These are phyloP conservation scores for Brachirus orientalis DNA, from an alignment of 2,113 vertebrate species.

Conservation along the genomic window DNA sequence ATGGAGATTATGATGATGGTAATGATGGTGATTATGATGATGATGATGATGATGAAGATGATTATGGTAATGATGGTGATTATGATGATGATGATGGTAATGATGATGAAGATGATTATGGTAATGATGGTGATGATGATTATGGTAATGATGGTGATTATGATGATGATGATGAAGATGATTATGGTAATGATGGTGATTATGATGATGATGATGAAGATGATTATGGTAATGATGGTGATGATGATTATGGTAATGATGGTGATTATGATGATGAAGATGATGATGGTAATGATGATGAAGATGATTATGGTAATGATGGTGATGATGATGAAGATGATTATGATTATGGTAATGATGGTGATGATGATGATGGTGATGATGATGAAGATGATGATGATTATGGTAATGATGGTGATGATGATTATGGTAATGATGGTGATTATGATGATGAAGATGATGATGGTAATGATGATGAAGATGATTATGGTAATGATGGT, in stretches of 20 bases:
- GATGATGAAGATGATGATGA: constrained; percentile 28
- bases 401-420: constrained; percentile 16
- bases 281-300: constrained; percentile 23
- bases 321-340: constrained; percentile 19
- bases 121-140: constrained; percentile 9
- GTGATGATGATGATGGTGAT: too few species aligned
- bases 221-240: constrained; percentile 18
- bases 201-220: constrained; percentile 24
- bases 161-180: constrained; percentile 28
- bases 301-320: constrained; percentile 14
- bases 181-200: too few species aligned
- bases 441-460: constrained; percentile 27
- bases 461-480: constrained; percentile 20
- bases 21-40: constrained; percentile 26
- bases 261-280: constrained; percentile 23
- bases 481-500: constrained; percentile 9
- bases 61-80: constrained; percentile 19
- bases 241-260: constrained; percentile 14
- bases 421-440: constrained; percentile 10
- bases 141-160: too few species aligned
- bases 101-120: constrained; percentile 27
- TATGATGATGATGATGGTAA: too few species aligned
- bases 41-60: constrained; percentile 17
- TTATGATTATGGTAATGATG: constrained; percentile 20
- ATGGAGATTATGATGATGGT: too few species aligned